A percentile compares a stretch with the other conserved stretches of the same genome.
Evolutionary conservation across 2,888 invertebrate species (phyloP).

Genomic region (Spilarctia lutea): DNA sequence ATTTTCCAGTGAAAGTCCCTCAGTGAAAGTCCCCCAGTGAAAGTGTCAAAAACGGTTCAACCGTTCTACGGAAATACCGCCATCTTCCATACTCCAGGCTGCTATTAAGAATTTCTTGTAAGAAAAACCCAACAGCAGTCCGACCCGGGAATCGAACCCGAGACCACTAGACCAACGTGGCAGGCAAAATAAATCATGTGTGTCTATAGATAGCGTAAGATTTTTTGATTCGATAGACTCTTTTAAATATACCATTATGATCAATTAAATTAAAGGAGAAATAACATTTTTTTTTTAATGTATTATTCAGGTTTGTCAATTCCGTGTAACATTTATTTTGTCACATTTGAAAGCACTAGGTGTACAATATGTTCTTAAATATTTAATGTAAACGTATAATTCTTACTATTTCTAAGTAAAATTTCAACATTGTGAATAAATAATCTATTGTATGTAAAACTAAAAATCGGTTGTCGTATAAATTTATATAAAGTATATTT

Average conservation of each 20-base stretch:
- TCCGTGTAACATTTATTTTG: neutral
- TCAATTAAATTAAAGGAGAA: neutral
- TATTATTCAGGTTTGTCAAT: neutral
- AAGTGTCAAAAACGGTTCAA: too few species aligned
- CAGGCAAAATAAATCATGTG: neutral
- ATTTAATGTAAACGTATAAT: constrained; percentile 51
- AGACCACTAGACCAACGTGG: too few species aligned
- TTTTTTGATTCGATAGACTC: neutral
- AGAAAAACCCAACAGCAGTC: too few species aligned
- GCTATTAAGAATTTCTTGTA: too few species aligned
- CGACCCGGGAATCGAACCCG: too few species aligned
- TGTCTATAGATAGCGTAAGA: neutral
- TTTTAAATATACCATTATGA: neutral
- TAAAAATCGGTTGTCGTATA: constrained; percentile 80
- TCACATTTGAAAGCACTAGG: neutral
- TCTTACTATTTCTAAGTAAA: constrained; percentile 48
- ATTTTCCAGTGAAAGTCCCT: too few species aligned
- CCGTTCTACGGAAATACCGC: too few species aligned
- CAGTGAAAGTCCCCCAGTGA: too few species aligned
- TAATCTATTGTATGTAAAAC: constrained; percentile 54
- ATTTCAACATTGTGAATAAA: constrained; percentile 67
- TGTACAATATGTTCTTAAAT: constrained; percentile 8
- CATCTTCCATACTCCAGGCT: too few species aligned
- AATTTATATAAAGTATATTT: constrained; percentile 83
- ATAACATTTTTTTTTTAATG: neutral